Percentiles rank a stretch among this genome's conserved stretches.
These are phyloP conservation scores for Dinomys branickii DNA, from an alignment of 2,113 vertebrate species.

Conservation along the genomic window DNA sequence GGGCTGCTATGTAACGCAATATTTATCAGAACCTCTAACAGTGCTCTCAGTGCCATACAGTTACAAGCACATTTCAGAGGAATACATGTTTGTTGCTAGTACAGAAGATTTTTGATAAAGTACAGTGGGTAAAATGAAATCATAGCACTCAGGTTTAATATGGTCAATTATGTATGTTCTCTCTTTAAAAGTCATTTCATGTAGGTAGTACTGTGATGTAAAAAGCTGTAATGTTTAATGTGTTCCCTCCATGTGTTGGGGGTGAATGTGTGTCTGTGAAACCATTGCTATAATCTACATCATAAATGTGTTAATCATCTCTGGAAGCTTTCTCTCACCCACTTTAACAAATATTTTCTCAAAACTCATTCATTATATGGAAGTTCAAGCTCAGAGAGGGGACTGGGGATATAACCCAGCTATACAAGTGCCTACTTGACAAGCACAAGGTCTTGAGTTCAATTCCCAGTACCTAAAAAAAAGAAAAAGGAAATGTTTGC, in stretches of 20 bases:
- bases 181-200: background rate
- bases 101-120: background rate
- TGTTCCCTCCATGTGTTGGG: background rate
- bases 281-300: background rate
- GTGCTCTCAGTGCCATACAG: background rate
- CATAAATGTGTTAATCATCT: background rate
- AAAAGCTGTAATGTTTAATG: background rate
- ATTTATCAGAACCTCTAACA: background rate
- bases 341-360: background rate
- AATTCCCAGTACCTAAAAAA: too few relatives aligned
- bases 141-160: background rate
- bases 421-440: too few relatives aligned
- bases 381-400: background rate
- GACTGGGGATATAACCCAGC: too few relatives aligned
- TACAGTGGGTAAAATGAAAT: background rate
- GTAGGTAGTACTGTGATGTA: background rate
- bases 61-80: background rate
- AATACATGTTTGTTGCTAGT: background rate
- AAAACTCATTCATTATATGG: conserved; percentile 2
- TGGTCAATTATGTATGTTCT: background rate
- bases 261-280: background rate
- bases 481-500: too few relatives aligned
- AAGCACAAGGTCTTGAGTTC: too few relatives aligned
- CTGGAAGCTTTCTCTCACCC: background rate
- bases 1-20: background rate